Percentiles rank a stretch among this genome's conserved stretches.
Evolutionary conservation across 2,888 invertebrate genomes (phyloP).

Genomic region (Chloromyia formosa): DNA sequence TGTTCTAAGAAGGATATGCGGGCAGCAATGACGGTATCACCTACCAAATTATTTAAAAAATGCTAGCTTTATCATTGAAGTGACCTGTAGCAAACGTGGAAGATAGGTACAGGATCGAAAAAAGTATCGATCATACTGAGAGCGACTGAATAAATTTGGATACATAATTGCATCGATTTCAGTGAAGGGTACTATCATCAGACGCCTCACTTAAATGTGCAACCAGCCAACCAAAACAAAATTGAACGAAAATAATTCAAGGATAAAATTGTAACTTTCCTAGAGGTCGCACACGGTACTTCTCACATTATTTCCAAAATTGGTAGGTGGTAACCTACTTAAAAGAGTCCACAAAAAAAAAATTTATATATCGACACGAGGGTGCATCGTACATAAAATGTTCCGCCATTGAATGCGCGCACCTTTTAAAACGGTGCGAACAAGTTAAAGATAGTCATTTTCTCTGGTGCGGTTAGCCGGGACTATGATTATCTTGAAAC

Average conservation of each 20-base stretch:
- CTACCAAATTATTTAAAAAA: too few species aligned
- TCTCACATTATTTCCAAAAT: constrained; percentile 33
- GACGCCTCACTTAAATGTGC: neutral
- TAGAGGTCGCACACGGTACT: constrained; percentile 24
- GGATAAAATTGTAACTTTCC: constrained; percentile 6
- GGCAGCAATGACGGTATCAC: too few species aligned
- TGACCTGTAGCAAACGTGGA: too few species aligned
- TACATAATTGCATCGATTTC: too few species aligned
- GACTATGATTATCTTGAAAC: constrained; percentile 34
- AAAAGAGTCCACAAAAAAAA: constrained; percentile 26
- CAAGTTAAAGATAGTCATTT: constrained; percentile 52
- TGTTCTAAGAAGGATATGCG: too few species aligned
- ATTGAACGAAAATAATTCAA: neutral
- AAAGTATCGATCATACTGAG: too few species aligned
- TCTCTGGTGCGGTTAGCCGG: constrained; percentile 32
- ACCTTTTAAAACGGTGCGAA: constrained; percentile 40
- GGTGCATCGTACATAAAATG: too few species aligned
- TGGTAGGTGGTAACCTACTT: constrained; percentile 41
- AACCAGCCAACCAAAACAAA: neutral
- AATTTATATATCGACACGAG: neutral
- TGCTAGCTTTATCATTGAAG: too few species aligned
- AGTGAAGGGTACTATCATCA: too few species aligned
- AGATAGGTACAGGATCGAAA: too few species aligned
- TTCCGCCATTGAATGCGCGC: neutral
- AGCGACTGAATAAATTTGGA: too few species aligned